Conservation (phyloP, 2,888 invertebrate species). For the Drosophila neoperkinsi region DNA sequence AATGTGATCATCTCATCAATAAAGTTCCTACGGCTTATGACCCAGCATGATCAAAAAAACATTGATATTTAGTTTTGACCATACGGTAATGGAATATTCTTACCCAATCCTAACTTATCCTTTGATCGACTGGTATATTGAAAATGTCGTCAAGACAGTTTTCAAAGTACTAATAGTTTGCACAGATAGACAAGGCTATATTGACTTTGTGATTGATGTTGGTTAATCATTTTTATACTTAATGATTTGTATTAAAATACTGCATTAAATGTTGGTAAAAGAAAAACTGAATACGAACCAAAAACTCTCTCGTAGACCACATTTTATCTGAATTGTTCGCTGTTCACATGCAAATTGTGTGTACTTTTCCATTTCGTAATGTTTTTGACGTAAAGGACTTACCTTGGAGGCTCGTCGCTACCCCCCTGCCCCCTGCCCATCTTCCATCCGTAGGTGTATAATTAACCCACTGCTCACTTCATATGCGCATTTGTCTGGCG, state of each 20-base stretch:
- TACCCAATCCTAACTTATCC: neutral
- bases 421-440: neutral
- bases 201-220: neutral
- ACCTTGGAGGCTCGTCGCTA: constrained; percentile 27
- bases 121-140: neutral
- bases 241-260: neutral
- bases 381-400: constrained; percentile 1
- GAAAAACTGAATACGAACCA: neutral
- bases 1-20: neutral
- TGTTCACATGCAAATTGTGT: constrained; percentile 20
- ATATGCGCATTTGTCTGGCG: constrained; percentile 57
- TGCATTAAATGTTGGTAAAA: neutral
- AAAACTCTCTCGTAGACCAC: neutral
- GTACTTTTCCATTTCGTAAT: constrained; percentile 35
- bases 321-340: neutral
- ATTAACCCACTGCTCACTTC: constrained; percentile 31
- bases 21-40: neutral
- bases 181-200: neutral
- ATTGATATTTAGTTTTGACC: neutral
- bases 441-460: constrained; percentile 8
- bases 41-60: neutral
- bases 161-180: neutral
- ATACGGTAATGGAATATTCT: neutral
- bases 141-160: neutral
- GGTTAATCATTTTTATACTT: neutral